These are phyloP conservation scores for Phenacoccus solenopsis DNA, from an alignment of 1,140 invertebrate genomes.

Conservation along the genomic window DNA sequence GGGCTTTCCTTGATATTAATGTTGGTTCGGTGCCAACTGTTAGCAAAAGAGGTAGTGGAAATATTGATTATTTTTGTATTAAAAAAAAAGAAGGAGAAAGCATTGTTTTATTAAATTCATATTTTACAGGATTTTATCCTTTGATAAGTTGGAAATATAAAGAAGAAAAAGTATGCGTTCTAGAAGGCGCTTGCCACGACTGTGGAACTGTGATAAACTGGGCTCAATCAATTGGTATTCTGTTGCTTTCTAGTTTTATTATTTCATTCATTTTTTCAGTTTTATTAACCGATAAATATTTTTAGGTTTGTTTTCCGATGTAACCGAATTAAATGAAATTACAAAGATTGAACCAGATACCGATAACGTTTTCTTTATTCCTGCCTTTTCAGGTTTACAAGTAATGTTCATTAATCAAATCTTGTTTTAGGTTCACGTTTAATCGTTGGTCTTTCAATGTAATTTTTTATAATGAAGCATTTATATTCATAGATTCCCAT, in stretches of 20 bases:
- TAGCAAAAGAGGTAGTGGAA: neutral
- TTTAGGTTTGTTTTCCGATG: conserved; percentile 55
- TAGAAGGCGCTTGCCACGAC: conserved; percentile 75
- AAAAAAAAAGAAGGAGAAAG: neutral
- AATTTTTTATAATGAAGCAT: conserved; percentile 15
- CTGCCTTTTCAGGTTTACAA: conserved; percentile 81
- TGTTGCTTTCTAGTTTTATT: conserved; percentile 38
- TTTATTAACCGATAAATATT: neutral
- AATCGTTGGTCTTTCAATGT: neutral
- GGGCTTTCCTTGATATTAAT: conserved; percentile 83
- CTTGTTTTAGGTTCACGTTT: neutral
- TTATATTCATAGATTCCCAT: conserved; percentile 57
- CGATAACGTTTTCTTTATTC: conserved; percentile 77
- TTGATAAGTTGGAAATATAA: conserved; percentile 70
- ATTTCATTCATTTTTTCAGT: neutral
- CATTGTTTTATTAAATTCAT: no score
- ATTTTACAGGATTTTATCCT: conserved; percentile 75
- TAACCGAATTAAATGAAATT: conserved; percentile 51
- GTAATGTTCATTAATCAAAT: conserved; percentile 37
- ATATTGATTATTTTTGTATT: neutral
- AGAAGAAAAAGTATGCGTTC: conserved; percentile 52
- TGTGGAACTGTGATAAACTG: conserved; percentile 79
- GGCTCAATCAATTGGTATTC: conserved; percentile 49
- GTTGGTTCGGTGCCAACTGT: conserved; percentile 64
- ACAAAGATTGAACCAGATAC: conserved; percentile 58